Evolutionary conservation across 2,888 invertebrate genomes (phyloP).

Genomic region (Ephialtes manifestator): DNA sequence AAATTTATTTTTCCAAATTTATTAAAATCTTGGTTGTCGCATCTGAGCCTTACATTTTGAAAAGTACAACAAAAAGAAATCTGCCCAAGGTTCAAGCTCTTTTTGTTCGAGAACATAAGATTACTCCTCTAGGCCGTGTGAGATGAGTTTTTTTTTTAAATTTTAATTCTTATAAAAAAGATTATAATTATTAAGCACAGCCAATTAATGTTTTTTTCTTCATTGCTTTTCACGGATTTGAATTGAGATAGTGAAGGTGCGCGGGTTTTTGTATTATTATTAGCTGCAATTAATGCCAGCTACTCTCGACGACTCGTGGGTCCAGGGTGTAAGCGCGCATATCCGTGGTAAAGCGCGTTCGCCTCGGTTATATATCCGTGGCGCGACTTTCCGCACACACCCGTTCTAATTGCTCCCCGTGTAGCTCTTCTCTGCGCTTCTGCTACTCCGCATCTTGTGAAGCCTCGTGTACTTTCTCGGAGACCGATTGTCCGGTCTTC

Average conservation of each 20-base stretch:
- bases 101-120: not conserved
- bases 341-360: conserved; percentile 81
- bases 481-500: conserved; percentile 12
- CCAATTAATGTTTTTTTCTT: too few species aligned
- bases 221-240: not conserved
- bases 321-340: conserved; percentile 62
- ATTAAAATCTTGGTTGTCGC: too few species aligned
- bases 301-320: conserved; percentile 73
- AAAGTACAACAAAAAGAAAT: too few species aligned
- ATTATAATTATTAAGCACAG: too few species aligned
- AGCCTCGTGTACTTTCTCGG: conserved; percentile 2
- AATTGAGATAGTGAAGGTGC: not conserved
- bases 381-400: conserved; percentile 75
- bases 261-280: conserved; percentile 74
- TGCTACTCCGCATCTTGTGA: conserved; percentile 14
- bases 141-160: too few species aligned
- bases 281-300: conserved; percentile 80
- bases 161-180: too few species aligned
- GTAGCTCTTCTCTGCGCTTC: conserved; percentile 7
- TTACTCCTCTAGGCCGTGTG: not conserved
- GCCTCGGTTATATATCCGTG: conserved; percentile 79
- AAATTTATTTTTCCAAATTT: too few species aligned
- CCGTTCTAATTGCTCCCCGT: conserved; percentile 57
- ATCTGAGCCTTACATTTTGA: too few species aligned
- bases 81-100: not conserved